Evolutionary conservation across 1,140 invertebrate genomes (phyloP).

Genomic region (Rhopalosiphum padi): DNA sequence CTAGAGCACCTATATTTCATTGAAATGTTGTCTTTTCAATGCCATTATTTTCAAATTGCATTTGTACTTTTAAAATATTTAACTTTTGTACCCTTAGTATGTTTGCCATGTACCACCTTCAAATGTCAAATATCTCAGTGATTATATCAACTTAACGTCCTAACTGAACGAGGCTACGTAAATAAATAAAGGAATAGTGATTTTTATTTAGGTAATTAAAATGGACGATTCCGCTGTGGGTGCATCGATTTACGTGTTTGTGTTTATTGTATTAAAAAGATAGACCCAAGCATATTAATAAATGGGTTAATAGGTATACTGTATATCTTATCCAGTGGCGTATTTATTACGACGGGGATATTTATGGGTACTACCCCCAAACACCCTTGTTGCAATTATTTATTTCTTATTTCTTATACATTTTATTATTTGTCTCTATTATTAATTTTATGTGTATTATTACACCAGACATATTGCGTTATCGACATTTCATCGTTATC

Average conservation of each 20-base stretch:
- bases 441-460: too few species aligned
- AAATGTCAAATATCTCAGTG: too few species aligned
- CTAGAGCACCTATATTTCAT: too few species aligned
- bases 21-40: too few species aligned
- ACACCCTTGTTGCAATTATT: neutral
- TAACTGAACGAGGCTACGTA: neutral
- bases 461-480: neutral
- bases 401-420: neutral
- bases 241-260: neutral
- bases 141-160: too few species aligned
- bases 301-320: neutral
- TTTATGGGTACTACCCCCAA: neutral
- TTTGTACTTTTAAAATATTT: too few species aligned
- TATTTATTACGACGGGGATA: neutral
- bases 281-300: too few species aligned
- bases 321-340: neutral
- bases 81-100: too few species aligned
- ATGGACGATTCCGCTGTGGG: too few species aligned
- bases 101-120: too few species aligned
- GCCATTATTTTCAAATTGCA: too few species aligned
- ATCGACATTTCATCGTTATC: constrained; percentile 8
- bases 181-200: neutral
- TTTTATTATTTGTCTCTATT: neutral
- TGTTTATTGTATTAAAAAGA: neutral
- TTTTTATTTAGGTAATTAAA: neutral